Evolutionary conservation across 2,797 vertebrate species (phyloP).

Genomic region (Pseudochaenichthys georgianus): DNA sequence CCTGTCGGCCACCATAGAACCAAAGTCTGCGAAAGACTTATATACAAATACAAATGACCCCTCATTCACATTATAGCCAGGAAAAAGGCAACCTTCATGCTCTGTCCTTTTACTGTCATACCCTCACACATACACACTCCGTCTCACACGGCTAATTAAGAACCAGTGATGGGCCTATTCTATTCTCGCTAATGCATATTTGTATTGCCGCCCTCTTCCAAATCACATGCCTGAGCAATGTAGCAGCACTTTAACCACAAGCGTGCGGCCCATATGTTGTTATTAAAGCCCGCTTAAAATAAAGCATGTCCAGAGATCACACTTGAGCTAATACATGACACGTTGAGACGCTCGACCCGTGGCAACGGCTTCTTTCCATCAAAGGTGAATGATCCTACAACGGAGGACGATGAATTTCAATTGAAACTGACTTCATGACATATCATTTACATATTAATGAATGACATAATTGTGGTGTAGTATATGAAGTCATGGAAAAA

Average conservation of each 20-base stretch:
- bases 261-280: constrained; percentile 21
- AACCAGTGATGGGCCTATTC: constrained; percentile 47
- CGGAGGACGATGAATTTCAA: not conserved
- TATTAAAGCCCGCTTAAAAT: constrained; percentile 42
- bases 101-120: constrained; percentile 13
- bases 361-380: not conserved
- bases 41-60: constrained; percentile 29
- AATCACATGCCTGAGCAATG: constrained; percentile 56
- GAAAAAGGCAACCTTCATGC: constrained; percentile 46
- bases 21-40: not conserved
- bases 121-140: constrained; percentile 3
- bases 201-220: constrained; percentile 57
- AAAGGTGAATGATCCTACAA: not conserved
- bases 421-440: not conserved
- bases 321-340: constrained; percentile 24
- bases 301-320: constrained; percentile 31
- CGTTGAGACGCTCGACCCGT: not conserved
- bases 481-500: not conserved
- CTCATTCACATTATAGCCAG: constrained; percentile 27
- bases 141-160: constrained; percentile 55
- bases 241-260: constrained; percentile 39
- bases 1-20: too few species aligned
- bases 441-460: not conserved
- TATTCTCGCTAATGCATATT: constrained; percentile 56
- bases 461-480: not conserved